A percentile compares a stretch with the other conserved stretches of the same genome.
These are phyloP conservation scores for Pygmarrhopalites habei DNA, from an alignment of 1,140 invertebrate species.

Conservation along the genomic window DNA sequence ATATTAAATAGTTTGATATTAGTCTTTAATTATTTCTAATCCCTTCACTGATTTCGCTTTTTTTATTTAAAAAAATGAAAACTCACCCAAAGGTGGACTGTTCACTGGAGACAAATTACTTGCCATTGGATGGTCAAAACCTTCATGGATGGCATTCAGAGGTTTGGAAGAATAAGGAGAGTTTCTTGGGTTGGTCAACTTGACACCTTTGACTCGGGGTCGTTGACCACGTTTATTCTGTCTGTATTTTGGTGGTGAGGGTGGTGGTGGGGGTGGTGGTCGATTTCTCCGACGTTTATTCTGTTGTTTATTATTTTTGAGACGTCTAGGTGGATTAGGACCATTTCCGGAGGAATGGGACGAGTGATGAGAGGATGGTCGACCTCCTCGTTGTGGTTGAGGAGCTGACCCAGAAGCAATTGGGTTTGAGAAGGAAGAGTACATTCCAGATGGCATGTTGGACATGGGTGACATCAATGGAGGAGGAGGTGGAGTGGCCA, in stretches of 20 bases:
- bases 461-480: constrained; percentile 37
- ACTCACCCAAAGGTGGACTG: constrained; percentile 33
- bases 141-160: constrained; percentile 6
- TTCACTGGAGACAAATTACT: constrained; percentile 27
- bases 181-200: background rate
- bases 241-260: constrained; percentile 4
- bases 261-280: constrained; percentile 14
- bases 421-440: background rate
- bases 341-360: background rate
- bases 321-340: constrained; percentile 5
- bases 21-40: no score
- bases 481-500: constrained; percentile 37
- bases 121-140: constrained; percentile 35
- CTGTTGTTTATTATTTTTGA: background rate
- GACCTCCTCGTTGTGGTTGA: background rate
- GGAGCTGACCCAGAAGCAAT: background rate
- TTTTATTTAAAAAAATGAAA: no score
- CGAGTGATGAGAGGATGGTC: background rate
- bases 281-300: constrained; percentile 10
- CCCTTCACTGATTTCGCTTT: no score
- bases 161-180: constrained; percentile 1
- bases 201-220: background rate
- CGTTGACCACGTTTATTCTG: background rate
- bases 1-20: no score
- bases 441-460: constrained; percentile 13